Percentiles rank a stretch among this genome's conserved stretches.
Evolutionary conservation across 2,797 vertebrate species (phyloP).

Genomic region (Anniella stebbinsi): DNA sequence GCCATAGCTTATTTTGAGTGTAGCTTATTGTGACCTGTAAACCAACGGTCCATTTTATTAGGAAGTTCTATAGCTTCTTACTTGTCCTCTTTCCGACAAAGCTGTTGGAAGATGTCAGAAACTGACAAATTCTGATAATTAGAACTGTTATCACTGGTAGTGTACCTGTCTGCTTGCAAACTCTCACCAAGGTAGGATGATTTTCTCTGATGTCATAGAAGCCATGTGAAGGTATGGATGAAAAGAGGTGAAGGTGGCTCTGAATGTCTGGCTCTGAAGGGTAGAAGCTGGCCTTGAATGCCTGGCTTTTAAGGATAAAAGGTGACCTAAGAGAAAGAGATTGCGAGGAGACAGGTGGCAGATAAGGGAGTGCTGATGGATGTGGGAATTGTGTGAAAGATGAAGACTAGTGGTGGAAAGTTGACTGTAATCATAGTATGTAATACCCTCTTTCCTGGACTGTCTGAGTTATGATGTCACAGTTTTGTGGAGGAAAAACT

Average conservation of each 20-base stretch:
- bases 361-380: not conserved
- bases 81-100: not conserved
- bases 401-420: not conserved
- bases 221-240: not conserved
- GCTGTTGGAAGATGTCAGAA: not conserved
- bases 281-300: not conserved
- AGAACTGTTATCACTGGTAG: not conserved
- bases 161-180: not conserved
- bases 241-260: not conserved
- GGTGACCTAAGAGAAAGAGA: not conserved
- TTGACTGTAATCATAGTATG: not conserved
- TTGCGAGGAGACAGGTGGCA: not conserved
- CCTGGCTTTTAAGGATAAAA: not conserved
- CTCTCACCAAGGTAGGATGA: not conserved
- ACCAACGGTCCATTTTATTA: not conserved
- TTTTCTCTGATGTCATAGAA: not conserved
- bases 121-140: not conserved
- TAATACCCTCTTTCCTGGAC: not conserved
- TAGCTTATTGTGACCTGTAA: too few species aligned
- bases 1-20: too few species aligned
- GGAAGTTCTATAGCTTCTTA: not conserved
- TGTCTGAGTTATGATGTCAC: not conserved
- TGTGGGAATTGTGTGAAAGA: not conserved
- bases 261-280: not conserved
- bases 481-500: not conserved